Evolutionary conservation across 1,140 invertebrate genomes (phyloP).

Genomic region (Micrasema minimum): DNA sequence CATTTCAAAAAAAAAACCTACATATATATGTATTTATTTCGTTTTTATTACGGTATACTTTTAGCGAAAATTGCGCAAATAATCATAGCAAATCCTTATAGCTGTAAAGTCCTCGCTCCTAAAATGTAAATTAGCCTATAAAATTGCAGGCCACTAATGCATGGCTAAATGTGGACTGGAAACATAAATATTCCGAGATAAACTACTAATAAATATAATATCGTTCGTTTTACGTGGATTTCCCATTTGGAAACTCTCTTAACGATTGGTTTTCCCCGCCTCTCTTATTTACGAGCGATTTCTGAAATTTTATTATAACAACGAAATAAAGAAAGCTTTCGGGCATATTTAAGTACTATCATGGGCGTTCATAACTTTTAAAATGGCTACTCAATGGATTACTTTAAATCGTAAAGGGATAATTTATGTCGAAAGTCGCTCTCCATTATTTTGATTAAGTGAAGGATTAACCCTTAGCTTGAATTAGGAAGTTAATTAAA

Average conservation of each 20-base stretch:
- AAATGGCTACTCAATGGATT: conserved; percentile 8
- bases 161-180: no score
- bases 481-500: not conserved
- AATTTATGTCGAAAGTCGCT: conserved; percentile 6
- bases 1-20: no score
- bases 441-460: no score
- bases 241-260: not conserved
- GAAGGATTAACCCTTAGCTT: not conserved
- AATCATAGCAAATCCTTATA: no score
- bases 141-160: no score
- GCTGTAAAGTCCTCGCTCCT: no score
- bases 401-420: conserved; percentile 5
- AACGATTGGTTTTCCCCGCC: conserved; percentile 1
- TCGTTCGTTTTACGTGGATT: conserved; percentile 5
- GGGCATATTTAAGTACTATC: conserved; percentile 5
- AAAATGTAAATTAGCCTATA: no score
- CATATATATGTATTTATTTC: no score
- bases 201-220: no score
- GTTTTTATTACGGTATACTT: no score
- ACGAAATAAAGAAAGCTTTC: conserved; percentile 4
- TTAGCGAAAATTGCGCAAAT: no score
- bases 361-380: conserved; percentile 7
- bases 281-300: not conserved
- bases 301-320: not conserved
- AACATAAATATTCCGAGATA: no score